Conservation (phyloP, 2,888 invertebrate species). For the Plusia festucae region DNA sequence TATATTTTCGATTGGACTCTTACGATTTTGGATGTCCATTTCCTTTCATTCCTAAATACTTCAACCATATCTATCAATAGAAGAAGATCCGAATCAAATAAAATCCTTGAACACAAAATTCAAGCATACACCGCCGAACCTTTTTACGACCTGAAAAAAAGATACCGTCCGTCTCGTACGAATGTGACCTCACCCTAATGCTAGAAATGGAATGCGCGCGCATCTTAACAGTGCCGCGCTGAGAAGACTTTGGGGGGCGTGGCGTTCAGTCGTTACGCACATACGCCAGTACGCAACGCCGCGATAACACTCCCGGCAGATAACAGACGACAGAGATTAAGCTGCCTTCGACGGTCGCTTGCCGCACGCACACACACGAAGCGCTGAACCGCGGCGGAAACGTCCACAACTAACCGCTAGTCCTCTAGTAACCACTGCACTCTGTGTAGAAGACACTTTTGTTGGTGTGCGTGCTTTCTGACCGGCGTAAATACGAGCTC, state of each 20-base stretch:
- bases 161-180: slow-evolving; percentile 51
- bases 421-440: slow-evolving; percentile 20
- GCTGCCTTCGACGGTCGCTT: slow-evolving; percentile 18
- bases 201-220: slow-evolving; percentile 82
- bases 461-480: slow-evolving; percentile 13
- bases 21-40: no score
- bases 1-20: no score
- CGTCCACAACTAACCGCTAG: slow-evolving; percentile 13
- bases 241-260: slow-evolving; percentile 83
- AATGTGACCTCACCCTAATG: slow-evolving; percentile 77
- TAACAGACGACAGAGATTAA: slow-evolving; percentile 25
- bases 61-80: no score
- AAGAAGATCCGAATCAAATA: not conserved
- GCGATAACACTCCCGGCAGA: slow-evolving; percentile 73
- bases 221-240: slow-evolving; percentile 73
- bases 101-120: not conserved
- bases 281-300: slow-evolving; percentile 78
- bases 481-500: slow-evolving; percentile 1
- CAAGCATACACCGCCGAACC: not conserved
- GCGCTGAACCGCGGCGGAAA: slow-evolving; percentile 13
- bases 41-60: no score
- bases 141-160: slow-evolving; percentile 22
- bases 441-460: not conserved
- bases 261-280: slow-evolving; percentile 82
- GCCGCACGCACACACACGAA: slow-evolving; percentile 29